Conservation (phyloP, 2,888 invertebrate genomes). For the Antheraea assamensis region DNA sequence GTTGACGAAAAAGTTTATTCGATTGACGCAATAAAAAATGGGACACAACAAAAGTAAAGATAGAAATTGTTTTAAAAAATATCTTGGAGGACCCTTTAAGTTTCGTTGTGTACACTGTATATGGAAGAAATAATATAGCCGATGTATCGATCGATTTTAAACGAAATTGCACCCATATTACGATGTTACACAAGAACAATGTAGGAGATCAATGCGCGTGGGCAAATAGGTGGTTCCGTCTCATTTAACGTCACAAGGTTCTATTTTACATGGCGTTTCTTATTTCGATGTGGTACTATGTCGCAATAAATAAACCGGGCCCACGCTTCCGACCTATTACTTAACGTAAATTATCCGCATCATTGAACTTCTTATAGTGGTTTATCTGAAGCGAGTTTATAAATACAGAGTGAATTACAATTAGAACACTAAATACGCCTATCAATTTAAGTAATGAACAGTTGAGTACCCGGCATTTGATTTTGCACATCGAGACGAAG, state of each 20-base stretch:
- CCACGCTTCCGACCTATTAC: slow-evolving; percentile 66
- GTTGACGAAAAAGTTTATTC: too few species aligned
- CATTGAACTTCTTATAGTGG: slow-evolving; percentile 38
- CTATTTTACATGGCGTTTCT: slow-evolving; percentile 30
- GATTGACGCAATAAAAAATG: too few species aligned
- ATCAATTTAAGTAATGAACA: not conserved
- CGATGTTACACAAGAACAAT: slow-evolving; percentile 51
- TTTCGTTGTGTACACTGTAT: too few species aligned
- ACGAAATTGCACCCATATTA: not conserved
- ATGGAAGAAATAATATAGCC: not conserved
- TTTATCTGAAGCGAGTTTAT: not conserved
- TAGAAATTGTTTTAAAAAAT: too few species aligned
- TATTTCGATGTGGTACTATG: slow-evolving; percentile 41
- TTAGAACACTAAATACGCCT: not conserved
- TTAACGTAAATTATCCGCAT: slow-evolving; percentile 66
- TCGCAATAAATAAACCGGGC: slow-evolving; percentile 46
- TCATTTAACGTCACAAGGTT: slow-evolving; percentile 40
- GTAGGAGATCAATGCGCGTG: slow-evolving; percentile 64
- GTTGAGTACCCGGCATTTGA: too few species aligned
- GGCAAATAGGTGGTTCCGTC: slow-evolving; percentile 45
- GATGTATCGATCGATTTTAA: not conserved
- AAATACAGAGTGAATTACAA: not conserved
- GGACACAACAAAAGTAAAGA: too few species aligned
- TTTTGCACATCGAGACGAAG: too few species aligned
- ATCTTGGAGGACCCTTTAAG: too few species aligned